phyloP scores from a whole-genome alignment of 2,113 vertebrate genomes.

The Ammospiza nelsoni region DNA sequence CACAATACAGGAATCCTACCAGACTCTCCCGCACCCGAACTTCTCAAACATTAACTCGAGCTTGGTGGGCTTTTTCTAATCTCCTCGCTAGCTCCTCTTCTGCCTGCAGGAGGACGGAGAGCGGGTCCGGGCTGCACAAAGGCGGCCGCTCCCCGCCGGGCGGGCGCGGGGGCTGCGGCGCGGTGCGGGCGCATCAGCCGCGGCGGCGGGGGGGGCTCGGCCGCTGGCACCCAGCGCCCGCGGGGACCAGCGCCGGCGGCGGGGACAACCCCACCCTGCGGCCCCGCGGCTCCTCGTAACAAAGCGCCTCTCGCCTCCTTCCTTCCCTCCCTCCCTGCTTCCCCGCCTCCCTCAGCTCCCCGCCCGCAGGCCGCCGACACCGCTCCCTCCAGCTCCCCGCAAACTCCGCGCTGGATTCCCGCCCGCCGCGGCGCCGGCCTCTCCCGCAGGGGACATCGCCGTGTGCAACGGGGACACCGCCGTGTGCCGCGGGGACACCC shows the following conservation, averaged over 20 bases:
- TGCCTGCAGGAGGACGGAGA: neutral
- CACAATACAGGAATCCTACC: conserved; percentile 39
- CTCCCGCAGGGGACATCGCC: neutral
- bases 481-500: neutral
- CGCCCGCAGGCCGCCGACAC: conserved; percentile 1
- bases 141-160: conserved; percentile 26
- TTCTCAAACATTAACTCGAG: conserved; percentile 47
- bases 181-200: neutral
- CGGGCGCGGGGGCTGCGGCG: conserved; percentile 31
- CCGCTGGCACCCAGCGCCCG: neutral
- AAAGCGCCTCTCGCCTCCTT: neutral
- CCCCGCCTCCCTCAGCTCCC: conserved; percentile 14
- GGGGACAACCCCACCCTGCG: neutral
- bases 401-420: conserved; percentile 46
- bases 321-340: neutral
- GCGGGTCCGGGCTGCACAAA: conserved; percentile 58
- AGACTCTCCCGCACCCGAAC: conserved; percentile 38
- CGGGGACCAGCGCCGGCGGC: neutral
- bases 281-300: neutral
- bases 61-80: neutral
- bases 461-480: neutral
- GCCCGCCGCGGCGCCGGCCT: neutral
- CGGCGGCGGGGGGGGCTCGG: neutral
- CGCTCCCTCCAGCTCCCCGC: conserved; percentile 19
- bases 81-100: conserved; percentile 14